Base-by-base conservation (phyloP, 2,888 invertebrate genomes). In the Trichogramma dendrolimi region DNA sequence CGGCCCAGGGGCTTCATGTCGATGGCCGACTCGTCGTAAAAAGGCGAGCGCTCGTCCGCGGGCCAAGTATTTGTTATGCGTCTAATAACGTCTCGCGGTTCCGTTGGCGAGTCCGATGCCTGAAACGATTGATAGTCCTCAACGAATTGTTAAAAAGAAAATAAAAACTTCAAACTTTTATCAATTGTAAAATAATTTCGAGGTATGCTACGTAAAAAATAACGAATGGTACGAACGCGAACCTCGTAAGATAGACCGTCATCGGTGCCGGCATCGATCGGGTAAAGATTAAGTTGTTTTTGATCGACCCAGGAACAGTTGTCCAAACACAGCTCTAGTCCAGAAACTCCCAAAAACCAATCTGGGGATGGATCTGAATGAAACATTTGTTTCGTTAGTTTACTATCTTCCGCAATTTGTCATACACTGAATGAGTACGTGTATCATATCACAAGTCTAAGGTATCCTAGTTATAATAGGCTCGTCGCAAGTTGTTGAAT, bases 191-290 rank as follows among this genome's bases (percentile, higher is more conserved):
- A 46, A 10, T 46, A 2, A 46, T 10, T 46, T 46, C 8, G 8
- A 10, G n/a, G 10, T 10, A 10, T 10, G 46, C n/a, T 8, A 46
- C 8, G 2, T 46, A 51, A 57, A 65, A 51, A 54, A 55, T 62
- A 62, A n/a, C n/a, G n/a, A n/a, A 27, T 27, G 27, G 27, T 27
- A 27, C 27, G 27, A 27, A 27, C 3, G 27, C 77, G 79, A 75
- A 91, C 92, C 90, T 91, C 88, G 73, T 98, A 99, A 0, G 92
- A 89, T 60, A 95, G 87, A 10, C 98, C 98, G 73, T 85, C 86
- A 76, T 98, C 97, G 0, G 96, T 96, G 48, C 98, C 98, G 2
- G 96, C 96, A 81, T 99, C 98, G 82, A 92, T 96, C 0, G 97
- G 96, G 75, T 86, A 91, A 42, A 99, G 82, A 80, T 96, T 94